A percentile compares a stretch with the other conserved stretches of the same genome.
Evolutionary conservation across 64 coral and sea anemone species (phyloP).

Genomic region (Actinia equina): DNA sequence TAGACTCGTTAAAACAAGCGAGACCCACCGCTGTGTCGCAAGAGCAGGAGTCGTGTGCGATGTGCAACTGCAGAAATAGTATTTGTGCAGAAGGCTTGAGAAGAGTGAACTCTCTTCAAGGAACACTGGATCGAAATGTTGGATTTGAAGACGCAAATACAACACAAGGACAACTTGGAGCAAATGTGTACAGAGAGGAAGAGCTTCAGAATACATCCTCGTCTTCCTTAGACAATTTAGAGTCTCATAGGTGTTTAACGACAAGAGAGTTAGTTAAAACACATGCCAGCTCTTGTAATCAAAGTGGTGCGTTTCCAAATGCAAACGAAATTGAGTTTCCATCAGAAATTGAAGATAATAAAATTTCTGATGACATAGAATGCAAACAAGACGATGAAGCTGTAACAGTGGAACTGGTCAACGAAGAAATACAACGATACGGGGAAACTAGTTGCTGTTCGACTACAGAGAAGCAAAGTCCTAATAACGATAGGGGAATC

Average conservation of each 20-base stretch:
- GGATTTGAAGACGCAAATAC: too few relatives aligned
- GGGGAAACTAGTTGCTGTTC: not conserved
- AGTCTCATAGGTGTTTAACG: not conserved
- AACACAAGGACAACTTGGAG: too few relatives aligned
- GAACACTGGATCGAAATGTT: too few relatives aligned
- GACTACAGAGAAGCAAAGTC: not conserved
- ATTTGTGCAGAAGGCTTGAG: too few relatives aligned
- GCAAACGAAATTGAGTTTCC: not conserved
- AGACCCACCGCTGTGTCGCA: too few relatives aligned
- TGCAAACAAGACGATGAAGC: not conserved
- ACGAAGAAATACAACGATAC: not conserved
- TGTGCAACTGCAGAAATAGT: too few relatives aligned
- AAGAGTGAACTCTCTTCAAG: too few relatives aligned
- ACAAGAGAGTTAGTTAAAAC: not conserved
- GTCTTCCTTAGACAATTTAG: not conserved
- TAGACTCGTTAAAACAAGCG: too few relatives aligned
- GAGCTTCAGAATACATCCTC: not conserved
- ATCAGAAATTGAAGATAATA: not conserved
- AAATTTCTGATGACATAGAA: not conserved
- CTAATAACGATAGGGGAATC: not conserved
- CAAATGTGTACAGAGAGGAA: too few relatives aligned
- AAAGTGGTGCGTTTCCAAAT: not conserved
- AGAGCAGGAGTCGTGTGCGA: too few relatives aligned
- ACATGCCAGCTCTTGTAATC: not conserved
- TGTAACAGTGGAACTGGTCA: not conserved